Base-by-base conservation (phyloP, 2,888 invertebrate species). In the Drosophila macrospina region DNA sequence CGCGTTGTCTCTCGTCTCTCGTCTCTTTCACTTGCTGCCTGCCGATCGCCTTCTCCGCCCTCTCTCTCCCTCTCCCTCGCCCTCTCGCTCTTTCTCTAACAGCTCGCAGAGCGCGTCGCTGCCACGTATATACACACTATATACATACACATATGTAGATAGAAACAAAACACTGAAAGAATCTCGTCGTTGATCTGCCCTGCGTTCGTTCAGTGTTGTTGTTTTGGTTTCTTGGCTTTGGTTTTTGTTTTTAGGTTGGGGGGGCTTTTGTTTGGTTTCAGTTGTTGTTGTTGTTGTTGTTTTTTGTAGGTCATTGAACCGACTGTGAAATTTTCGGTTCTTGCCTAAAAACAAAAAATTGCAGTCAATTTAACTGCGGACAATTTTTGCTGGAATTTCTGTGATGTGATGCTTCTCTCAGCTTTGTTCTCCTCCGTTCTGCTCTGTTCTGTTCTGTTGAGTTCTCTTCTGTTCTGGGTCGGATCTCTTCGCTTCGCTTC, bases 331-430 rank as follows among this genome's bases (percentile, higher is more conserved):
- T 80, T 80, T 44, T 62, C 15, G 34, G 62, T 41, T 74, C 55
- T 84, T 88, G 78, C 88, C 83, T 83, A 83, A 83, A 88, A 83
- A 86, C 88, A 74, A 86, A 77, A 88, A 83, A 83, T 86, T 83
- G 84, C 86, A 83, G 72, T 74, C 77, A 71, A 82, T 82, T 86
- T 75, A 69, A 71, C 74, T 64, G 81, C 86, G 69, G 48, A 75
- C 70, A 80, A 74, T 62, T 75, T 39, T 62, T 41, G 37, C 50
- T 78, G 85, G 74, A 85, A 87, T 82, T 78, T 69, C 50, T 34
- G 32, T 26, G 55, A 72, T 34, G 32, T 26, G 55, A 72, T 66
- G 56, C 20, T 37, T 47, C 26, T 26, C 45, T 24, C 36, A 26
- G 26, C 13, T 55, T n/a, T n/a, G n/a, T n/a, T n/a, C n/a, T n/a